phyloP scores from a whole-genome alignment of 2,888 invertebrate genomes.

The Silvanus unidentatus region DNA sequence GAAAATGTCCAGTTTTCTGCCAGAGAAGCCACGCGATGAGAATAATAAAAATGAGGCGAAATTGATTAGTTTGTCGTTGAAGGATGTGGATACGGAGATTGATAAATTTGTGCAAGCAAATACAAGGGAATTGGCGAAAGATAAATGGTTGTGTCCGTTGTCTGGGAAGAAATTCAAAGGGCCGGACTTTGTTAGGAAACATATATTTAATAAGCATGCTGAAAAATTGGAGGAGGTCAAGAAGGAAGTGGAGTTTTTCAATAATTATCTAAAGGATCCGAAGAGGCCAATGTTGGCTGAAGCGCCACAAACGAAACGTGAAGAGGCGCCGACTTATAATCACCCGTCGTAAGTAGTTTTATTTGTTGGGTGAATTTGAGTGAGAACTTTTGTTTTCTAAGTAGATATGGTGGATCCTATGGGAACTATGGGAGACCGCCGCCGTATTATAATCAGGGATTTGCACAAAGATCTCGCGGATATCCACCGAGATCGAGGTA shows the following conservation, averaged over 20 bases:
- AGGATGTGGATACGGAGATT: slow-evolving; percentile 64
- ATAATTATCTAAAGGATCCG: slow-evolving; percentile 90
- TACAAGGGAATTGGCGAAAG: slow-evolving; percentile 93
- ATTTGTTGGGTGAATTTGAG: slow-evolving; percentile 4
- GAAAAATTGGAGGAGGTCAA: slow-evolving; percentile 97
- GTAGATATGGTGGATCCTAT: slow-evolving; percentile 39
- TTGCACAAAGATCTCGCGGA: slow-evolving; percentile 38
- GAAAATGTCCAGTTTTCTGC: slow-evolving; percentile 86
- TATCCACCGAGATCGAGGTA: slow-evolving; percentile 39
- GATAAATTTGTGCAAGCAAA: slow-evolving; percentile 95
- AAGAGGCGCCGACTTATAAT: slow-evolving; percentile 47
- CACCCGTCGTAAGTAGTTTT: slow-evolving; percentile 41
- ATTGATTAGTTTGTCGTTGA: slow-evolving; percentile 39
- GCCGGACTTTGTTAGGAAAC: slow-evolving; percentile 97
- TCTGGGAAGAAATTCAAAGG: slow-evolving; percentile 99
- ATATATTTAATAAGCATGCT: slow-evolving; percentile 94
- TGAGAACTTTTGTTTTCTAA: not conserved
- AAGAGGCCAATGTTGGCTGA: slow-evolving; percentile 92
- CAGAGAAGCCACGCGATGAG: slow-evolving; percentile 70
- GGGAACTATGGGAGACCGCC: slow-evolving; percentile 46
- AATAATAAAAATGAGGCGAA: slow-evolving; percentile 51
- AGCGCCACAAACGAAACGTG: slow-evolving; percentile 53
- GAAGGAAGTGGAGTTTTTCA: slow-evolving; percentile 95
- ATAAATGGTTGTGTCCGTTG: slow-evolving; percentile 97
- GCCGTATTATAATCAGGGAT: slow-evolving; percentile 50